Evolutionary conservation across 2,888 invertebrate genomes (phyloP).

Genomic region (Drosophila infuscata): DNA sequence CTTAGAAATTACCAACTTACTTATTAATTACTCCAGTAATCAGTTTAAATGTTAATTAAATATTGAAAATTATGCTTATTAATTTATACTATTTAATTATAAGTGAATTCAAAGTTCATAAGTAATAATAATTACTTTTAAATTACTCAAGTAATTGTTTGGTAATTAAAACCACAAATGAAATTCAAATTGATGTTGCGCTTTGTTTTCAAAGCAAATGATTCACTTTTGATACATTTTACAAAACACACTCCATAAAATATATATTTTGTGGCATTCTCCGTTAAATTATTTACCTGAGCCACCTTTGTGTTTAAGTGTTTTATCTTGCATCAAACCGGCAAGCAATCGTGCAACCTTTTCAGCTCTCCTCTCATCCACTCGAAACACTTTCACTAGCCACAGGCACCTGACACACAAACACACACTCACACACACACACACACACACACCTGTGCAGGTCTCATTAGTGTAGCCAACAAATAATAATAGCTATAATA

Average conservation of each 20-base stretch:
- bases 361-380: background rate
- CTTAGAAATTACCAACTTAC: background rate
- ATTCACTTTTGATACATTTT: background rate
- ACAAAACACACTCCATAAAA: background rate
- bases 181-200: background rate
- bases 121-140: background rate
- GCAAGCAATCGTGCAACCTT: conserved; percentile 8
- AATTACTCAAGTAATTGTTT: background rate
- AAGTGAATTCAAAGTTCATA: background rate
- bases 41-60: accelerated
- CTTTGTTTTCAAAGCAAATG: no score
- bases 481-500: conserved; percentile 27
- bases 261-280: background rate
- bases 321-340: conserved; percentile 10
- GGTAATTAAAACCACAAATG: background rate
- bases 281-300: conserved; percentile 13
- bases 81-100: background rate
- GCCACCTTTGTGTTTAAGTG: background rate
- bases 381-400: conserved; percentile 29
- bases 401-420: conserved; percentile 21
- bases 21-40: background rate
- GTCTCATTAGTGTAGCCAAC: conserved; percentile 39
- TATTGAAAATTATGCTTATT: background rate
- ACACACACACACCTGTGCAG: conserved; percentile 6
- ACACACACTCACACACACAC: conserved; percentile 1